Conservation (phyloP, 2,888 invertebrate genomes). For the Oscheius sp. region DNA sequence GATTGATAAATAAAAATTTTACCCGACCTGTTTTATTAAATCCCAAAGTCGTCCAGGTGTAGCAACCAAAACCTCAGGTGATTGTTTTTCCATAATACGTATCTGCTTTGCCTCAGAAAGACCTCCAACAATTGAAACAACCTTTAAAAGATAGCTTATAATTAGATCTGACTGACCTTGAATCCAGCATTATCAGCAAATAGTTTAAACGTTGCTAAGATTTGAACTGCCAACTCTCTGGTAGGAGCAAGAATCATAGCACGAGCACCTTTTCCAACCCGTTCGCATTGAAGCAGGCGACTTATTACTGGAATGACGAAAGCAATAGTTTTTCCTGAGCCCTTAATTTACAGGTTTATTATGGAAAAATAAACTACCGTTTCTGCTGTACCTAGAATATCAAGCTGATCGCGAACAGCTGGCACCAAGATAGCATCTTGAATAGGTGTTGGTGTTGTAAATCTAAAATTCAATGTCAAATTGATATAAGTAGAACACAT, state of each 20-base stretch:
- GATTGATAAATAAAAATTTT: background rate
- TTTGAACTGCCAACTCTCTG: constrained; percentile 92
- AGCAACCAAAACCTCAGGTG: constrained; percentile 91
- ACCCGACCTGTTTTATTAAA: constrained; percentile 77
- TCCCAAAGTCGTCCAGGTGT: constrained; percentile 98
- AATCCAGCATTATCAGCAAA: constrained; percentile 77
- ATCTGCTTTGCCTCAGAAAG: constrained; percentile 92
- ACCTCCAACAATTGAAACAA: constrained; percentile 90
- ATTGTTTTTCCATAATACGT: constrained; percentile 79
- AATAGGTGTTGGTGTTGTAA: constrained; percentile 83
- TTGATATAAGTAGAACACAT: background rate
- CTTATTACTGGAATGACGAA: constrained; percentile 90
- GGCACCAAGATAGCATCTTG: constrained; percentile 82
- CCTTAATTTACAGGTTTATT: constrained; percentile 72
- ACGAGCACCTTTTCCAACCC: constrained; percentile 74
- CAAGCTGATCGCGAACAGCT: constrained; percentile 85
- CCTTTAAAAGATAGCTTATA: constrained; percentile 68
- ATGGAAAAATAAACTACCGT: constrained; percentile 75
- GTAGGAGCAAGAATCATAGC: constrained; percentile 93
- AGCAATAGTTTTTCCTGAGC: constrained; percentile 96
- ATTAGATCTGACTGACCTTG: constrained; percentile 4
- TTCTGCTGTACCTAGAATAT: constrained; percentile 97
- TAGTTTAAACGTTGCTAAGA: constrained; percentile 82
- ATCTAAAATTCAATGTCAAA: constrained; percentile 54
- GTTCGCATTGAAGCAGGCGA: constrained; percentile 48